Evolutionary conservation across 2,888 invertebrate species (phyloP).

Genomic region (Thysanoteuthis rhombus): DNA sequence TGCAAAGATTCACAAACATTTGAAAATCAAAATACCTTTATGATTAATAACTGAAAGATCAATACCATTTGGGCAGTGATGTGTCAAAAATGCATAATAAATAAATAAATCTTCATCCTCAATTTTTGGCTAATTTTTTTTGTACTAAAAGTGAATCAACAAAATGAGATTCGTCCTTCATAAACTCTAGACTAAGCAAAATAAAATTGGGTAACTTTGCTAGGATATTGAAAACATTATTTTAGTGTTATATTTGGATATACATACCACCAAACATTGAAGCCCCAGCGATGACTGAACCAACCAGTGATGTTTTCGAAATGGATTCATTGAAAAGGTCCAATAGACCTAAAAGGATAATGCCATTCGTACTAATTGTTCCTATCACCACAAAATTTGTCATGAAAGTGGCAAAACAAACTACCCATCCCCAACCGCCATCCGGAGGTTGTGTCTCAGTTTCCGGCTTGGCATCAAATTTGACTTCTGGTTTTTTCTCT

Average conservation of each 20-base stretch:
- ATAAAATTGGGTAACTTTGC: too few relatives aligned
- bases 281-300: not conserved
- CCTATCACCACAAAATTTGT: not conserved
- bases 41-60: too few relatives aligned
- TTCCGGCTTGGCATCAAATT: not conserved
- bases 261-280: not conserved
- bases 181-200: too few relatives aligned
- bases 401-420: not conserved
- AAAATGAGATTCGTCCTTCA: too few relatives aligned
- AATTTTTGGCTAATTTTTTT: too few relatives aligned
- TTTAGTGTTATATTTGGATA: not conserved
- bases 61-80: too few relatives aligned
- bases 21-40: too few relatives aligned
- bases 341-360: not conserved
- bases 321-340: not conserved
- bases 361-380: not conserved
- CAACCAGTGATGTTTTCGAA: not conserved
- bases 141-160: too few relatives aligned
- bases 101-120: too few relatives aligned
- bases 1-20: too few relatives aligned
- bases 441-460: not conserved
- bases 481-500: not conserved
- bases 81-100: too few relatives aligned
- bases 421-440: not conserved
- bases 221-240: not conserved